Evolutionary conservation across 2,113 vertebrate species (phyloP).

Genomic region (Eubucco bourcierii): DNA sequence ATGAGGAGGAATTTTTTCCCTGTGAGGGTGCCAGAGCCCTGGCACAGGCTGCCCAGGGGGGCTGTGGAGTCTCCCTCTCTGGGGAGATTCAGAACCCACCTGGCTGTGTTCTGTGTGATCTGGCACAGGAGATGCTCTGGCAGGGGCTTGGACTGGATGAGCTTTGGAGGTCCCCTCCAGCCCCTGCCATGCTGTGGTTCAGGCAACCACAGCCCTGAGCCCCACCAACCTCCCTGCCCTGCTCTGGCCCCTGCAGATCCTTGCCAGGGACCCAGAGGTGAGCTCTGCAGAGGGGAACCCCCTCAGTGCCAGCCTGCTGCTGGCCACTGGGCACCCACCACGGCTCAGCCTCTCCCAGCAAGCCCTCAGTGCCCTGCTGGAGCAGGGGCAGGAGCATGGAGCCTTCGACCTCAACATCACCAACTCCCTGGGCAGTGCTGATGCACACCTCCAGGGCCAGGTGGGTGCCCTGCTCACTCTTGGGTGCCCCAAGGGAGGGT

Average conservation of each 20-base stretch:
- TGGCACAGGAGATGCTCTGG: too few relatives aligned
- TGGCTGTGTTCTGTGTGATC: too few relatives aligned
- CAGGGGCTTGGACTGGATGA: too few relatives aligned
- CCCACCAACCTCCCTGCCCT: accelerated
- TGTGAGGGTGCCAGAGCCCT: too few relatives aligned
- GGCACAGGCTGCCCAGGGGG: too few relatives aligned
- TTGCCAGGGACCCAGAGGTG: accelerated
- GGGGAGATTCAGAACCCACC: too few relatives aligned
- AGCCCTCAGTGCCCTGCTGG: constrained; percentile 38
- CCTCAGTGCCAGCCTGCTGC: background rate
- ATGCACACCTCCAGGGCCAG: accelerated
- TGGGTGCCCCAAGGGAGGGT: background rate
- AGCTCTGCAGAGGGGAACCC: background rate
- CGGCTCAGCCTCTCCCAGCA: constrained; percentile 53
- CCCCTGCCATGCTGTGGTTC: too few relatives aligned
- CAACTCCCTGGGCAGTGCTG: accelerated
- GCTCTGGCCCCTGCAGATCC: constrained; percentile 32
- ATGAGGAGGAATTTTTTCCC: too few relatives aligned
- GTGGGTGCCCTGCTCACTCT: background rate
- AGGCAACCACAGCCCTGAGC: accelerated
- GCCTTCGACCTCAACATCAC: constrained; percentile 54
- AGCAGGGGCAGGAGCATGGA: background rate
- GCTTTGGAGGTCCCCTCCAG: too few relatives aligned
- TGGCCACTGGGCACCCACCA: background rate
- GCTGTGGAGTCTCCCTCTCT: too few relatives aligned